A percentile compares a stretch with the other conserved stretches of the same genome.
Conservation (phyloP, 2,888 invertebrate species). For the Melanotus villosus region DNA sequence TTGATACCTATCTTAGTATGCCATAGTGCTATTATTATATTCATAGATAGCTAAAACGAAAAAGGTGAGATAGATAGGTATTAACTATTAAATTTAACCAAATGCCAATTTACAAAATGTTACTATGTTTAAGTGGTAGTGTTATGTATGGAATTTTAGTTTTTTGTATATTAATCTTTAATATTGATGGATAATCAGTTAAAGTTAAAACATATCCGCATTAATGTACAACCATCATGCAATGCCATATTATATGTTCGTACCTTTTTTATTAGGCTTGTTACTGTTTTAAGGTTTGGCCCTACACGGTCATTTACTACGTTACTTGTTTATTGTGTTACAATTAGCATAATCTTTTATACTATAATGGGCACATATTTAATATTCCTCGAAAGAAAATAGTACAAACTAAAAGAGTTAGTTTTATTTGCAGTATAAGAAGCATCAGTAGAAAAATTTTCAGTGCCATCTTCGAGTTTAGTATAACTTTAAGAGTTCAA, state of each 20-base stretch:
- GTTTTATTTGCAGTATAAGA: too few species aligned
- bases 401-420: too few species aligned
- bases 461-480: too few species aligned
- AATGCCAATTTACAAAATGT: slow-evolving; percentile 11
- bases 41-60: neutral
- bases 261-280: neutral
- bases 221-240: neutral
- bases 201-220: slow-evolving; percentile 27
- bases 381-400: too few species aligned
- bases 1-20: slow-evolving; percentile 2
- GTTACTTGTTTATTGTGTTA: too few species aligned
- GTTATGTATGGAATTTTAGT: slow-evolving; percentile 12
- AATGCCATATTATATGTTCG: neutral
- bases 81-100: neutral
- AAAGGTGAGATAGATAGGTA: neutral
- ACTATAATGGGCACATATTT: too few species aligned
- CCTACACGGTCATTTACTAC: neutral
- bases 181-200: slow-evolving; percentile 8
- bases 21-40: neutral
- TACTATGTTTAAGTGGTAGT: slow-evolving; percentile 4
- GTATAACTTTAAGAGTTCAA: too few species aligned
- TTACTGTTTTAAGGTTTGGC: neutral
- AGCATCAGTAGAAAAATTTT: too few species aligned
- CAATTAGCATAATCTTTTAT: too few species aligned
- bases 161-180: slow-evolving; percentile 18